Evolutionary conservation across 2,113 vertebrate species (phyloP), one percentile per base, ranked within the genome.

Genomic region (Kryptolebias marmoratus): DNA sequence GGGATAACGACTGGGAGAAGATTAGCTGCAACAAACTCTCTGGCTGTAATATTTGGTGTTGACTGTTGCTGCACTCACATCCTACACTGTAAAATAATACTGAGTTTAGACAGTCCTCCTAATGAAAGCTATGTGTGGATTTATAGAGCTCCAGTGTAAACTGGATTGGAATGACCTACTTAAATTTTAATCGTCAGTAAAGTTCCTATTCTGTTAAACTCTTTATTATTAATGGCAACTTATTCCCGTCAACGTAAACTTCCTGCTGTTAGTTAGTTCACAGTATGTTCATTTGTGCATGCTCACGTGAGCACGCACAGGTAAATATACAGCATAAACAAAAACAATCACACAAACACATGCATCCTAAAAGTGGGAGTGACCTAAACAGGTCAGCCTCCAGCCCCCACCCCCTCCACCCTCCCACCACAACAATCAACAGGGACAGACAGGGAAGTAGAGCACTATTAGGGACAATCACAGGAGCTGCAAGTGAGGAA

Each of bases 371-470:
- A 77, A 85, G 82, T 86, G 87, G 90, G 89, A 84, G 89, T 87
- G 76, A 56, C 77, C 44, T 71, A 72, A 61, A 58, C 13, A 4
- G 54, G 80, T 86, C 77, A 71, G 52, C 73, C 82, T 80, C 65
- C 58, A 18, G 54, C 71, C 50, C 73, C 64, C 45, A 27, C 45
- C 67, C 61, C 16, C 68, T 44, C 71, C 66, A 32, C 22, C 45
- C 67, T 57, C 15, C 79, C 61, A 87, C 79, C 79, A 87, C 82
- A 90, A 90, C 79, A 91, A 90, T 86, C 80, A 79, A 73, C 73
- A 80, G 56, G 82, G 63, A 77, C 70, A 83, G 84, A 85, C 79
- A 87, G 82, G 11, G 42, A 66, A 57, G 56, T 36, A 73, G 76
- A 80, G 54, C 64, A 76, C 52, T 50, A 16, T 55, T 45, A 56